phyloP scores from a whole-genome alignment of 2,888 invertebrate species.

The Apocheima hispidaria region DNA sequence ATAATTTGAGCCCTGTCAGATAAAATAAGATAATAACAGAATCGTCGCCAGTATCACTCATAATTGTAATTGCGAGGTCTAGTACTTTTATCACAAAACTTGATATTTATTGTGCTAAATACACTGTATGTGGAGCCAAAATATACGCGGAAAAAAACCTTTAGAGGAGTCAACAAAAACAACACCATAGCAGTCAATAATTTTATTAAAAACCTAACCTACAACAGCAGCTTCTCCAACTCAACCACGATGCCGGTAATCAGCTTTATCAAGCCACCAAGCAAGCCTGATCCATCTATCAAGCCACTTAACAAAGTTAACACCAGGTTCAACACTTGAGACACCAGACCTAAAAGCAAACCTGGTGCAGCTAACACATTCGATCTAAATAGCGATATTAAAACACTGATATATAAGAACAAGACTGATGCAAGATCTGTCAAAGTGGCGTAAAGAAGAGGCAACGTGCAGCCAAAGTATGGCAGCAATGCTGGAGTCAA shows the following conservation, averaged over 20 bases:
- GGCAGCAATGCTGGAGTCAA: constrained; percentile 76
- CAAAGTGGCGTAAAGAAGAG: constrained; percentile 73
- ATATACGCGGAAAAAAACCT: too few species aligned
- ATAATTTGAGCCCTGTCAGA: too few species aligned
- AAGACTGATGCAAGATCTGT: constrained; percentile 78
- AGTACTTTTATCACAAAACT: too few species aligned
- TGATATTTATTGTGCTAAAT: too few species aligned
- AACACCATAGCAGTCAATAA: constrained; percentile 24
- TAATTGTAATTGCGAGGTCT: too few species aligned
- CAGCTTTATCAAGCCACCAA: constrained; percentile 71
- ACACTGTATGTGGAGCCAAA: too few species aligned
- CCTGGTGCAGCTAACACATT: constrained; percentile 77
- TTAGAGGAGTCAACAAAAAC: constrained; percentile 4
- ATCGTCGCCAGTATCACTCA: too few species aligned
- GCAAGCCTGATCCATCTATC: constrained; percentile 68
- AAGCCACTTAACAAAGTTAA: constrained; percentile 70
- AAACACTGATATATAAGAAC: constrained; percentile 75
- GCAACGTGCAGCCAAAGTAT: constrained; percentile 78
- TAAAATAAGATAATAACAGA: too few species aligned
- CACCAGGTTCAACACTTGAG: constrained; percentile 71
- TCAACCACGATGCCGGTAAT: constrained; percentile 73
- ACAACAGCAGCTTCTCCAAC: constrained; percentile 70
- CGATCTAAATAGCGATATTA: constrained; percentile 76
- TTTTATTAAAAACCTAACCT: constrained; percentile 45
- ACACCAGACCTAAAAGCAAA: constrained; percentile 64